Evolutionary conservation across 2,113 vertebrate species (phyloP), one percentile per base, ranked within the genome.

Genomic region (Micronisus gabar): DNA sequence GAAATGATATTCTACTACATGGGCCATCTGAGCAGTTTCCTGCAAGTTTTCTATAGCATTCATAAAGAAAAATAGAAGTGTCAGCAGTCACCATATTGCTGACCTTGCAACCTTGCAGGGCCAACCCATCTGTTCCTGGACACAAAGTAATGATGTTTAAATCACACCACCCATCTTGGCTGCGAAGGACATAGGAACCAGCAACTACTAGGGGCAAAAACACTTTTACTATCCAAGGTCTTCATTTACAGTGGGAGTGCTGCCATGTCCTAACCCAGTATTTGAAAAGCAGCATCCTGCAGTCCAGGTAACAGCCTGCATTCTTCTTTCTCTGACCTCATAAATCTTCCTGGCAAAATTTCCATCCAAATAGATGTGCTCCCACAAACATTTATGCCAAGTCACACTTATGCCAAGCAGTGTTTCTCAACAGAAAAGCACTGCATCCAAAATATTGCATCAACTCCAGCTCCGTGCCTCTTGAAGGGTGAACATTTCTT

Each of bases 381-480:
- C 90, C 85, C 90, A 83, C 81, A 73, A 90, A 92, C 85, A 92
- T 93, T 95, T 94, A 96, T 96, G 96, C 93, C 96, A 41, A 93
- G 96, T 93, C 95, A 94, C 96, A 95, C 67, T 56, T 58, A 36
- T 0, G 38, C 92, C 93, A 86, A 73, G 92, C 26, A 6, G 34
- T 16, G 53, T 62, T 82, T 82, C 88, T 90, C 85, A 36, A 45
- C 78, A 80, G 90, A 87, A 61, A 56, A 94, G 81, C 40, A 3
- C 32, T 81, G 90, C 95, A 96, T 96, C 94, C 96, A 73, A 93
- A 94, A 82, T n/a, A 68, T 20, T 86, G 62, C 79, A 94, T 90
- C 95, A 94, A 3, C 75, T 83, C 74, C 63, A 58, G 87, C 90
- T 90, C 93, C 1, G 3, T 62, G 82, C 55, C 85, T 94, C 75